Base-by-base conservation (phyloP, 2,113 vertebrate genomes). In the Siniperca knerii region DNA sequence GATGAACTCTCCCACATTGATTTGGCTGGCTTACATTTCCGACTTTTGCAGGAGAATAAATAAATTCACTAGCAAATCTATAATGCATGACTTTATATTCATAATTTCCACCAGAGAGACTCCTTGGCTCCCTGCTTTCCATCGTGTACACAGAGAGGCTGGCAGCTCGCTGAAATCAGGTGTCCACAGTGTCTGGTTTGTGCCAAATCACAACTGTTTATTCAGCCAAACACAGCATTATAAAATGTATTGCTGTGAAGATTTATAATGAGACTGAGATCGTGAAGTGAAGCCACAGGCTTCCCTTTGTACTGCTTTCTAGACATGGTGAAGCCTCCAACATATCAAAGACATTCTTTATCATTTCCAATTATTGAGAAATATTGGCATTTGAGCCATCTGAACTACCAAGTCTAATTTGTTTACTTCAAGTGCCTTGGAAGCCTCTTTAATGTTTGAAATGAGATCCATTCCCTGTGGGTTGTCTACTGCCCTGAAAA, bases 1-100 rank as follows among this genome's bases (percentile, higher is more conserved):
- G 94, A 96, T 94, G 94, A 96, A 96, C 94, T 95, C 93, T 91
- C 90, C 87, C 67, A 81, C 95, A 96, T 96, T 91, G 95, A 96
- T 96, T 93, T 86, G 90, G 87, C 92, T 46, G 89, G 91, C 89
- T 91, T 95, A 94, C 93, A 95, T 95, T 96, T 96, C 93, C 93
- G 89, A 94, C 91, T 95, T 96, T 93, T 95, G 90, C 86, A 62
- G 83, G 90, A 79, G 92, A 95, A 96, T 94, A 92, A 95, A 96
- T 95, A 95, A 95, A 95, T 95, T 95, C 89, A 91, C 92, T 90
- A 86, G 87, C 84, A 84, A 89, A 95, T 95, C 92, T 94, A 95
- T 96, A 95, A 95, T 95, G 93, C 92, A 94, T 91, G 86, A 94
- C 92, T 94, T 91, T 94, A 93, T 94, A 94, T 95, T 95, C 93